Base-by-base conservation (phyloP, 2,888 invertebrate species). In the Eupithecia abbreviata region DNA sequence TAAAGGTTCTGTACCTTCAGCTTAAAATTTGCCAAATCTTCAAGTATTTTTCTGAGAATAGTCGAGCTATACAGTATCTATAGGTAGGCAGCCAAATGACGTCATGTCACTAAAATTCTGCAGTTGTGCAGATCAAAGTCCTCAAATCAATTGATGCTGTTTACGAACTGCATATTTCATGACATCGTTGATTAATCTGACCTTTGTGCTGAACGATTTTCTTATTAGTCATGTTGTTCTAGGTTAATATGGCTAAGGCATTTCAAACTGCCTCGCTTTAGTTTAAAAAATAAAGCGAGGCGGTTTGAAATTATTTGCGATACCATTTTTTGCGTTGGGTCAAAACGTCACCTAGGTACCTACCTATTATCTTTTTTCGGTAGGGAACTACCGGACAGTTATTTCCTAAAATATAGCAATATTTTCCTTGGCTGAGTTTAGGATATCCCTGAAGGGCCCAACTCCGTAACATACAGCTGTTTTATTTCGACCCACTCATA, bases 121-220 rank as follows among this genome's bases (percentile, higher is more conserved):
- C 69, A 69, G 4, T 18, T 68, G 45, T 69, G 71, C 75, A 73
- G 82, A 82, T 81, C 84, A 82, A 81, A 80, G 81, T 78, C 78
- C 79, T 82, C 78, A 79, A 81, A 78, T 79, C 75, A 81, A 82
- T 79, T 79, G 76, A 78, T 77, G 71, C 76, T 82, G 74, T 81
- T 81, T 78, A 75, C 77, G n/a, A 82, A 80, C 77, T 82, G 81
- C 75, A 82, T 77, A 79, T 79, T 76, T 73, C 67, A 69, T 77
- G 77, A 80, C 81, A 83, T 83, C 82, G 76, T 81, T 80, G 82
- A 87, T 85, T 78, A 81, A 82, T 82, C 30, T 84, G 85, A 83
- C 84, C 85, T 85, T 83, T 82, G 67, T 72, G 55, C 55, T 58
- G 30, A 68, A 68, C 73, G 18, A 67, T 70, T 73, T 55, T 67